These are phyloP conservation scores for Calidris pygmaea DNA, from an alignment of 2,113 vertebrate species.

Conservation along the genomic window DNA sequence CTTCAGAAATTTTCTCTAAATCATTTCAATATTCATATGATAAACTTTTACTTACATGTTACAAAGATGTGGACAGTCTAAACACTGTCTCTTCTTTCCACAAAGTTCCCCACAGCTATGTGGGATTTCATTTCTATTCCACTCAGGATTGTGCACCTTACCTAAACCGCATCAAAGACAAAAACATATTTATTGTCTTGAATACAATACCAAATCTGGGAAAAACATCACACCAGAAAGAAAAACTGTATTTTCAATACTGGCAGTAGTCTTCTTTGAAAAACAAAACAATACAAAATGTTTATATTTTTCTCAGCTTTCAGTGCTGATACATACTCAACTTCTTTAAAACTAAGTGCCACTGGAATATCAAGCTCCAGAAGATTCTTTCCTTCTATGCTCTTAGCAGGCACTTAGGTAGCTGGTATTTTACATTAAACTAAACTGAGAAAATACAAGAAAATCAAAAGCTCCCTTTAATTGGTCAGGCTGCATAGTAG, in stretches of 20 bases:
- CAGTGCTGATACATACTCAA: not conserved
- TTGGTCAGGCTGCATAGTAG: not conserved
- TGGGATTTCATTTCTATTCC: conserved; percentile 96
- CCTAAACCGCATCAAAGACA: conserved; percentile 72
- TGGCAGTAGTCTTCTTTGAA: not conserved
- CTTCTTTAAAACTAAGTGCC: not conserved
- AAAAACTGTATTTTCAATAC: not conserved
- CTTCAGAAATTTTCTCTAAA: not conserved
- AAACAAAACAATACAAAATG: not conserved
- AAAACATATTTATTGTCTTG: not conserved
- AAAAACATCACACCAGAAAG: not conserved
- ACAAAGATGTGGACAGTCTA: conserved; percentile 93
- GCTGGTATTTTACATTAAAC: not conserved
- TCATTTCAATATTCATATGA: not conserved
- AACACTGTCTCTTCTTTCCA: conserved; percentile 89
- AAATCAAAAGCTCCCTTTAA: not conserved
- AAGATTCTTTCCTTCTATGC: not conserved
- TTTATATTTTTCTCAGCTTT: not conserved
- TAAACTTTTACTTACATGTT: conserved; percentile 88
- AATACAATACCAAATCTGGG: not conserved
- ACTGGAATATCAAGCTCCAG: not conserved
- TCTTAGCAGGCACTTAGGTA: not conserved
- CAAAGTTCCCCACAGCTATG: conserved; percentile 99
- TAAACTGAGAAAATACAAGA: not conserved
- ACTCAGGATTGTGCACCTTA: conserved; percentile 95